phyloP scores from a whole-genome alignment of 2,888 invertebrate species.

The Encarsia formosa region DNA sequence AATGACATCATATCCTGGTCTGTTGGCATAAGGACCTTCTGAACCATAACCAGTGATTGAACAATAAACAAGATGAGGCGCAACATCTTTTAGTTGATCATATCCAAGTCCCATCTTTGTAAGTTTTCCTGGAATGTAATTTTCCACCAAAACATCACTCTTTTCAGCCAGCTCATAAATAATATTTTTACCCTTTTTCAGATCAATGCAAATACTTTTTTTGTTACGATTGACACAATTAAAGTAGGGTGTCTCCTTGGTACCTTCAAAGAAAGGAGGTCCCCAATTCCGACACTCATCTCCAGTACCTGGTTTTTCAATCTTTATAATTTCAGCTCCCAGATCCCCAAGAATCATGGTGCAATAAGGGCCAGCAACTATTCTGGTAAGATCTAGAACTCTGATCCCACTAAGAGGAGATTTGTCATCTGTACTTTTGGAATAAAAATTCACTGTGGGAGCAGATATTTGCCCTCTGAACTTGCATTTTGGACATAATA shows the following conservation, averaged over 20 bases:
- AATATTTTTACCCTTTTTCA: constrained; percentile 69
- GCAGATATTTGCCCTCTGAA: too few relatives aligned
- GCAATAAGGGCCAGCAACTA: constrained; percentile 92
- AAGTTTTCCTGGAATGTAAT: constrained; percentile 89
- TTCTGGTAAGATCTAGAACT: constrained; percentile 76
- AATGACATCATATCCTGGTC: constrained; percentile 96
- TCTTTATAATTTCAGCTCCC: constrained; percentile 89
- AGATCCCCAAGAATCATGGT: constrained; percentile 90
- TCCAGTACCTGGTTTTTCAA: constrained; percentile 77
- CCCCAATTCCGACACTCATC: constrained; percentile 93
- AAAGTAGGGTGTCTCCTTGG: constrained; percentile 74
- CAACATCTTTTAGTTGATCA: constrained; percentile 62
- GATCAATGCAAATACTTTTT: constrained; percentile 82
- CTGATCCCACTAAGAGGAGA: constrained; percentile 68
- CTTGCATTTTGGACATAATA: too few relatives aligned
- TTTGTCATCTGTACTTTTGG: constrained; percentile 25
- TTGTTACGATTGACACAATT: constrained; percentile 90
- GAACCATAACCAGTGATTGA: constrained; percentile 91
- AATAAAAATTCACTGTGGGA: not conserved
- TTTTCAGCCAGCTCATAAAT: constrained; percentile 68
- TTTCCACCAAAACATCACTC: constrained; percentile 88
- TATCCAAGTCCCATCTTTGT: constrained; percentile 76
- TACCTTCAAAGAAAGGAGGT: constrained; percentile 73
- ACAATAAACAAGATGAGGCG: constrained; percentile 84
- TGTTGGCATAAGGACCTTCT: constrained; percentile 76